Conservation (phyloP, 2,797 vertebrate genomes). For the Sciaenops ocellatus region DNA sequence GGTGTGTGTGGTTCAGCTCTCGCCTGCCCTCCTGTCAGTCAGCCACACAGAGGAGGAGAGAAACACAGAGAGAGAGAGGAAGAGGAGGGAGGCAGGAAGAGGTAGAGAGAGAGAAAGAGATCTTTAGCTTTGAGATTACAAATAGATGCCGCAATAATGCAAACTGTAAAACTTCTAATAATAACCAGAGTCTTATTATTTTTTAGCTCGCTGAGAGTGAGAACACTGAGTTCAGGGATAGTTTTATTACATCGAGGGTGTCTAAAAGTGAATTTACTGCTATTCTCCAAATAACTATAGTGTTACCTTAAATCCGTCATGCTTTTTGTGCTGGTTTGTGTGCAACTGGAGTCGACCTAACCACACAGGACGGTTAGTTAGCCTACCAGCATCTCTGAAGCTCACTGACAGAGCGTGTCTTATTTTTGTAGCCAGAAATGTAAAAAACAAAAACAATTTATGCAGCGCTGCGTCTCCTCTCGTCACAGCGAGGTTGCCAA, state of each 20-base stretch:
- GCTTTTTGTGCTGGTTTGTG: neutral
- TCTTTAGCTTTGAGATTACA: slow-evolving; percentile 53
- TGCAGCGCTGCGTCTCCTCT: neutral
- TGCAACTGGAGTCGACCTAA: neutral
- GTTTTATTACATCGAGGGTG: slow-evolving; percentile 11
- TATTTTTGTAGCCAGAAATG: neutral
- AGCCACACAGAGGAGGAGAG: slow-evolving; percentile 53
- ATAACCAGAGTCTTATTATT: slow-evolving; percentile 2
- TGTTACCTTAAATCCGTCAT: neutral
- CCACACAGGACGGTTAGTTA: neutral
- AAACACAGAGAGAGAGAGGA: slow-evolving; percentile 12
- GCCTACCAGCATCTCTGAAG: neutral
- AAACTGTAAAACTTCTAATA: slow-evolving; percentile 42
- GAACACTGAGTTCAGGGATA: slow-evolving; percentile 13
- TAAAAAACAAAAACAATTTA: neutral
- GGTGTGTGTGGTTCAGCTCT: slow-evolving; percentile 65
- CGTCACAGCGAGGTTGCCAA: neutral
- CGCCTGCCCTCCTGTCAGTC: slow-evolving; percentile 69
- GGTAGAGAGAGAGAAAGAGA: neutral
- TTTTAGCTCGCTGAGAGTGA: slow-evolving; percentile 6
- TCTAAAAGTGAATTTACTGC: slow-evolving; percentile 22
- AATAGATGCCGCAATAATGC: slow-evolving; percentile 49
- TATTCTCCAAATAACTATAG: neutral
- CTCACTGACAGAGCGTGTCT: neutral
- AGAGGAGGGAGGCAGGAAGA: slow-evolving; percentile 31